Conservation (phyloP, 2,797 vertebrate genomes). For the Novumbra hubbsi region DNA sequence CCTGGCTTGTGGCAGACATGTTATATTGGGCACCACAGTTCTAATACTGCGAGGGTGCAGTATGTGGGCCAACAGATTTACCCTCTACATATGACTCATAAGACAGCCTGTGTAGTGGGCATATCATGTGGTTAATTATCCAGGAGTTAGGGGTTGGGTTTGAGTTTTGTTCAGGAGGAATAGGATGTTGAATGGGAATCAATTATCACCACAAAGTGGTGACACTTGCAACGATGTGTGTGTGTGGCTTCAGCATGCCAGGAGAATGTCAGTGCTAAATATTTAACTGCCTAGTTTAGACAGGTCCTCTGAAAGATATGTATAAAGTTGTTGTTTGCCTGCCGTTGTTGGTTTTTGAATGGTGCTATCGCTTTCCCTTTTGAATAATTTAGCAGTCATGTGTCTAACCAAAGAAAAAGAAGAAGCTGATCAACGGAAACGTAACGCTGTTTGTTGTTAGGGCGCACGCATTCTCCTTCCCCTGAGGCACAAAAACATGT, state of each 20-base stretch:
- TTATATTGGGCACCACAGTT: no score
- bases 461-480: not conserved
- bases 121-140: no score
- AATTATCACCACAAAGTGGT: no score
- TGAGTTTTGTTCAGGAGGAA: no score
- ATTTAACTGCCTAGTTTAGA: constrained; percentile 4
- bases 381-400: constrained; percentile 59
- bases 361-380: constrained; percentile 41
- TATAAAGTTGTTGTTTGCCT: constrained; percentile 33
- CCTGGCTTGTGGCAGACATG: no score
- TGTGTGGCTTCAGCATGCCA: not conserved
- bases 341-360: not conserved
- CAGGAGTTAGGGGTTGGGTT: no score
- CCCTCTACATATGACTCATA: constrained; percentile 1
- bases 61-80: constrained; percentile 2
- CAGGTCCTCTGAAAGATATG: constrained; percentile 4
- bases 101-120: not conserved
- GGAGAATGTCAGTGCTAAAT: not conserved
- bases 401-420: constrained; percentile 18
- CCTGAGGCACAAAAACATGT: not conserved
- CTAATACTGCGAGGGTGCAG: no score
- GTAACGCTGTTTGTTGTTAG: constrained; percentile 17
- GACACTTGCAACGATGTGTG: no score
- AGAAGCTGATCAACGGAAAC: constrained; percentile 35
- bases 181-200: no score